Evolutionary conservation across 2,888 invertebrate species (phyloP), one percentile per base, ranked within the genome.

Genomic region (Tinea semifulvella): DNA sequence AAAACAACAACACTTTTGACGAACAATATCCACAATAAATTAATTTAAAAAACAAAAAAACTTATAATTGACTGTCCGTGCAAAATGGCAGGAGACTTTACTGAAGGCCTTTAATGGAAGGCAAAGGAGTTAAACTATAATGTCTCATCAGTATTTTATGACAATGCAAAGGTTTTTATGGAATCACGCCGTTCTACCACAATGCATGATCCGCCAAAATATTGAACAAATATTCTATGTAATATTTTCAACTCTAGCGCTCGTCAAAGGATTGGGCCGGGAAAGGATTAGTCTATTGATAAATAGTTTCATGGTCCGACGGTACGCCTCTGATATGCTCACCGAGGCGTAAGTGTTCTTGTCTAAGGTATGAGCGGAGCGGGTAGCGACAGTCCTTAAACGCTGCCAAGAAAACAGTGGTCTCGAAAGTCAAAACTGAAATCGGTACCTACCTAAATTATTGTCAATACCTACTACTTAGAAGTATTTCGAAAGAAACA

Each of bases 181-280:
- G 14, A 40, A 40, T 10, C 40, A 40, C 22, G 22, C 40, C 14
- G 13, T 13, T 20, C 20, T 57, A 56, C 51, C 47, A 59, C 56
- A 67, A 66, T 67, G 61, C 61, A 48, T 49, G 50, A 57, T 56
- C 60, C 62, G 58, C 59, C 68, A 72, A 69, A 76, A 76, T 71
- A 76, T 76, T 71, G 64, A 60, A 63, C 61, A 69, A n/a, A 66
- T 69, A 69, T 76, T 49, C 68, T 65, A 10, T 38, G 63, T 65
- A 65, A 61, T 63, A 56, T 58, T 65, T 72, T 67, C 63, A 67
- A 70, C 62, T 63, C 69, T 71, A 56, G 60, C 71, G 66, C 68
- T 65, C 61, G 58, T 67, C 61, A 77, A 77, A 72, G 73, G 71
- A 61, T 69, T 68, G 64, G 53, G 56, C 53, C 57, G 58, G 66